Evolutionary conservation across 2,797 vertebrate genomes (phyloP).

Genomic region (Clamator glandarius): DNA sequence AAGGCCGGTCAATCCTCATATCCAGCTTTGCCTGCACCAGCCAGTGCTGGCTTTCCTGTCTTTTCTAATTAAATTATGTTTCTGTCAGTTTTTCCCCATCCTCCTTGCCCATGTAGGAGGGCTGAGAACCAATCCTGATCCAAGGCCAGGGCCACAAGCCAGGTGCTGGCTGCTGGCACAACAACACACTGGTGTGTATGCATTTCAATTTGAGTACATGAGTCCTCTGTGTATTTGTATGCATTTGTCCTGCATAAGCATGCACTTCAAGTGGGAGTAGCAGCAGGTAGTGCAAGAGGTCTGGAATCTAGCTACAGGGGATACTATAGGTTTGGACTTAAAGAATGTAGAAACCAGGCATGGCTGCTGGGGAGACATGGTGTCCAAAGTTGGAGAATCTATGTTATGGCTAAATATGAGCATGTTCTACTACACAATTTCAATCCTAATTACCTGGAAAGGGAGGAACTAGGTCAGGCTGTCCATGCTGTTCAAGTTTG

Average conservation of each 20-base stretch:
- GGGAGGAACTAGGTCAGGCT: not conserved
- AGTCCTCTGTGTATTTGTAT: too few species aligned
- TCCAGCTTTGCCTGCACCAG: rapidly evolving
- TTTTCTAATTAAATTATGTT: not conserved
- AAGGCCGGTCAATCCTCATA: rapidly evolving
- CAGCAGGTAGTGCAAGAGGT: not conserved
- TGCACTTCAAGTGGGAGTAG: not conserved
- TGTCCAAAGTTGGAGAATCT: not conserved
- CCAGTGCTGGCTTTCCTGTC: not conserved
- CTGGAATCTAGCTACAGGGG: not conserved
- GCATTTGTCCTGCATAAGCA: not conserved
- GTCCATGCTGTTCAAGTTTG: not conserved
- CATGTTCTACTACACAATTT: not conserved
- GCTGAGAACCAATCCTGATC: not conserved
- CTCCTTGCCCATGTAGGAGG: rapidly evolving
- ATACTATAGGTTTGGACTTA: not conserved
- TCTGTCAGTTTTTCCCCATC: rapidly evolving
- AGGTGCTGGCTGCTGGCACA: not conserved
- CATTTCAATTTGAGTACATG: not conserved
- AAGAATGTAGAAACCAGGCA: not conserved
- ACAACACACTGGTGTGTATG: not conserved
- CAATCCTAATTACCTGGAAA: not conserved
- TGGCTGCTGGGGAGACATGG: not conserved
- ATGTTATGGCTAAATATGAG: not conserved
- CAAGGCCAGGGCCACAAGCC: not conserved